Evolutionary conservation across 2,888 invertebrate species (phyloP).

Genomic region (Phymatocera aterrima): DNA sequence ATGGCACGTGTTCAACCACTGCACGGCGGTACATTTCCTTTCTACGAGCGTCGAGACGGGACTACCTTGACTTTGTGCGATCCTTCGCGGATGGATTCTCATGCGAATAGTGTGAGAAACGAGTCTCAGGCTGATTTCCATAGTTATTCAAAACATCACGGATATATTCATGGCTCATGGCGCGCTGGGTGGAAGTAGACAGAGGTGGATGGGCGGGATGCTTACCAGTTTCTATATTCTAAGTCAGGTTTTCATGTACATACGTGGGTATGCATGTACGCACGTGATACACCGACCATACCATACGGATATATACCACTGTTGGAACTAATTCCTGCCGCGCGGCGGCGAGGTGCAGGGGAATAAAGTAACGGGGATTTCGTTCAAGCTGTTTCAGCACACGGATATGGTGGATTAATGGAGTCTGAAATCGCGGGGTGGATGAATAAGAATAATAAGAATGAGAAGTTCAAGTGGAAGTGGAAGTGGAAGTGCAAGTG

Average conservation of each 20-base stretch:
- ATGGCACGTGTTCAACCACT: not conserved
- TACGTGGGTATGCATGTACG: no score
- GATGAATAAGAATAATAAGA: not conserved
- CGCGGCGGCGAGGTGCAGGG: no score
- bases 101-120: conserved; percentile 66
- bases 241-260: not conserved
- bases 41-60: not conserved
- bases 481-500: not conserved
- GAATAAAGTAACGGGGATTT: not conserved
- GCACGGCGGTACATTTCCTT: not conserved
- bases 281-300: no score
- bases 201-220: no score
- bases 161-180: conserved; percentile 16
- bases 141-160: conserved; percentile 67
- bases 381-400: not conserved
- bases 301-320: no score
- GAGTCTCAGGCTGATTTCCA: conserved; percentile 67
- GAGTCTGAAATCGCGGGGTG: not conserved
- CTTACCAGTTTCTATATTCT: not conserved
- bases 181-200: no score
- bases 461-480: no score
- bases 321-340: not conserved
- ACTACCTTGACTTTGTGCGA: conserved; percentile 13
- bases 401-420: not conserved
- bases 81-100: not conserved